A percentile compares a stretch with the other conserved stretches of the same genome.
Evolutionary conservation across 1,140 invertebrate species (phyloP).

Genomic region (Grapholita molesta): DNA sequence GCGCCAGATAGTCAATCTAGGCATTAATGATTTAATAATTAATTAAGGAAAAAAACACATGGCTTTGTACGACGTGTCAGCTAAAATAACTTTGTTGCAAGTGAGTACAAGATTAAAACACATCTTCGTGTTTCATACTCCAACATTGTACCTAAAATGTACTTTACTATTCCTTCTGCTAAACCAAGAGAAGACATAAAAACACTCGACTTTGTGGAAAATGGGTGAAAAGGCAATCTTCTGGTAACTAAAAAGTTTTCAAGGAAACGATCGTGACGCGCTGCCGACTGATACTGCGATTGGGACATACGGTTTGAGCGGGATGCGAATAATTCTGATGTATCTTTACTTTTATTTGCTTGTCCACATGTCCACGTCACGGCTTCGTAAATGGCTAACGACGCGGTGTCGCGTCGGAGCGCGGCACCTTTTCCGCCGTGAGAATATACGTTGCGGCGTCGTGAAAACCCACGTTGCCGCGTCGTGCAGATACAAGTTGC

Average conservation of each 20-base stretch:
- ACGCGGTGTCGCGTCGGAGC: too few species aligned
- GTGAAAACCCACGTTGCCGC: too few species aligned
- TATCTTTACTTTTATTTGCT: too few species aligned
- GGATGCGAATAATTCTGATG: not conserved
- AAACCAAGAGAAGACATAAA: constrained; percentile 28
- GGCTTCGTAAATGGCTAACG: too few species aligned
- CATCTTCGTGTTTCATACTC: constrained; percentile 32
- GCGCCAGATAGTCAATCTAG: too few species aligned
- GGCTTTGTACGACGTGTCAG: not conserved
- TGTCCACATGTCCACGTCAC: too few species aligned
- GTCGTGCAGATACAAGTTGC: too few species aligned
- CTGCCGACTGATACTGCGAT: constrained; percentile 4
- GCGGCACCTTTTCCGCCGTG: too few species aligned
- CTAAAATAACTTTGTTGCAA: not conserved
- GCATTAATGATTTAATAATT: too few species aligned
- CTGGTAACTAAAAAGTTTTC: constrained; percentile 44
- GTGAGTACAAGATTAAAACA: constrained; percentile 33
- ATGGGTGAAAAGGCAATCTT: constrained; percentile 41
- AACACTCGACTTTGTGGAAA: constrained; percentile 28
- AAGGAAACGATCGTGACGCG: constrained; percentile 37
- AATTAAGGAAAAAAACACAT: too few species aligned
- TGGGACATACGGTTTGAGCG: constrained; percentile 18
- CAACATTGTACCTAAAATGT: constrained; percentile 32
- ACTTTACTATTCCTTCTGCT: constrained; percentile 28
- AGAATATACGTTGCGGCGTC: too few species aligned